These are phyloP conservation scores for Arremon brunneinucha DNA, from an alignment of 2,797 vertebrate species.

Conservation along the genomic window DNA sequence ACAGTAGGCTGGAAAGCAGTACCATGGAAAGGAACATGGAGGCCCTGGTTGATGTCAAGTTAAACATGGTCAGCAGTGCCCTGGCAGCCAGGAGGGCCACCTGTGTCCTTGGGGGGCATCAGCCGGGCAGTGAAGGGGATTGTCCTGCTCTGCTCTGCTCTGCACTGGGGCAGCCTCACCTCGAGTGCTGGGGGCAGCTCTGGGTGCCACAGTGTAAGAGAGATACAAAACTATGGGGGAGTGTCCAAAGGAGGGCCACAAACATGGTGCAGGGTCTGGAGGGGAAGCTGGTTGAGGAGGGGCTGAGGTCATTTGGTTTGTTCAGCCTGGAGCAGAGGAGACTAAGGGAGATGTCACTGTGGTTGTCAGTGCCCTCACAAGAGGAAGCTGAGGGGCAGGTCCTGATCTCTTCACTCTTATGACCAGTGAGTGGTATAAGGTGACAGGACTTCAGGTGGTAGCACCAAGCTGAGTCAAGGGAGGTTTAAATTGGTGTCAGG, in stretches of 20 bases:
- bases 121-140: fast-evolving
- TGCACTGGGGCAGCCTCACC: fast-evolving
- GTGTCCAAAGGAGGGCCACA: fast-evolving
- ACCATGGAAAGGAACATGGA: too few relatives aligned
- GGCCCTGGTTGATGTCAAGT: fast-evolving
- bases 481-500: not conserved
- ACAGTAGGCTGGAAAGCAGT: not conserved
- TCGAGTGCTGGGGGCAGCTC: not conserved
- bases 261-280: not conserved
- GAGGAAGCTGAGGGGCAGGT: too few relatives aligned
- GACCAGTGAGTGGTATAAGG: not conserved
- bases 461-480: not conserved
- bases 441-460: not conserved
- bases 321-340: not conserved
- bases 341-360: not conserved
- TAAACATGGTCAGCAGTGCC: not conserved
- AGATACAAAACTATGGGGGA: not conserved
- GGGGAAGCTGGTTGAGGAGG: fast-evolving
- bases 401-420: not conserved
- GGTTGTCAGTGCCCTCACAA: fast-evolving
- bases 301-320: not conserved
- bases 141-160: not conserved
- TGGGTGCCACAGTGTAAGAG: fast-evolving
- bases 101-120: fast-evolving
- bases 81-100: not conserved